Percentiles rank a stretch among this genome's conserved stretches.
phyloP scores from a whole-genome alignment of 2,888 invertebrate genomes.

The Drosophila affinis region DNA sequence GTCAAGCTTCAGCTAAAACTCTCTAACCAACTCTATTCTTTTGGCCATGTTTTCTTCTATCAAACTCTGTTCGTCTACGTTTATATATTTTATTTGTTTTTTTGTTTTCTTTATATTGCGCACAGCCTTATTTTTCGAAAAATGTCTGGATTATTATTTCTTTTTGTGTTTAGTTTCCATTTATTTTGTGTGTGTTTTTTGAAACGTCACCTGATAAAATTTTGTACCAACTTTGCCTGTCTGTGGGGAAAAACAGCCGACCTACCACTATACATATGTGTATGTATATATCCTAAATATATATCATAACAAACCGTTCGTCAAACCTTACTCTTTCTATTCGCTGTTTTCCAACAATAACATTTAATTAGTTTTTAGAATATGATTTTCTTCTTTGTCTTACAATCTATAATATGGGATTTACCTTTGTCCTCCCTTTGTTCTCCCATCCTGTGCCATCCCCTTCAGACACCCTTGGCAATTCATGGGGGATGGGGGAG shows the following conservation, averaged over 20 bases:
- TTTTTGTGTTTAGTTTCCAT: constrained; percentile 30
- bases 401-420: constrained; percentile 7
- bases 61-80: constrained; percentile 24
- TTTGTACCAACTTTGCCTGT: constrained; percentile 69
- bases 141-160: constrained; percentile 38
- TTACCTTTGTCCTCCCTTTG: constrained; percentile 9
- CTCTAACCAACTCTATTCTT: constrained; percentile 10
- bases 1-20: constrained; percentile 28
- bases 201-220: constrained; percentile 67
- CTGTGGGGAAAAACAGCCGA: constrained; percentile 37
- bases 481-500: neutral
- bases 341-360: constrained; percentile 28
- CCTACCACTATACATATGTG: constrained; percentile 16
- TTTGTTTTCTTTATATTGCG: constrained; percentile 54
- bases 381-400: neutral
- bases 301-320: constrained; percentile 18
- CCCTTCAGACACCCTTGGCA: constrained; percentile 29
- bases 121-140: constrained; percentile 69
- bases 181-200: constrained; percentile 26
- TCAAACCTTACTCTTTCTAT: constrained; percentile 3
- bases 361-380: constrained; percentile 23
- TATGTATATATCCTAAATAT: constrained; percentile 24
- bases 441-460: constrained; percentile 5
- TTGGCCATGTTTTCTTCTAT: constrained; percentile 5
- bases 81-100: constrained; percentile 34